A percentile compares a stretch with the other conserved stretches of the same genome.
phyloP scores from a whole-genome alignment of 2,797 vertebrate genomes.

The Pelobates cultripes region DNA sequence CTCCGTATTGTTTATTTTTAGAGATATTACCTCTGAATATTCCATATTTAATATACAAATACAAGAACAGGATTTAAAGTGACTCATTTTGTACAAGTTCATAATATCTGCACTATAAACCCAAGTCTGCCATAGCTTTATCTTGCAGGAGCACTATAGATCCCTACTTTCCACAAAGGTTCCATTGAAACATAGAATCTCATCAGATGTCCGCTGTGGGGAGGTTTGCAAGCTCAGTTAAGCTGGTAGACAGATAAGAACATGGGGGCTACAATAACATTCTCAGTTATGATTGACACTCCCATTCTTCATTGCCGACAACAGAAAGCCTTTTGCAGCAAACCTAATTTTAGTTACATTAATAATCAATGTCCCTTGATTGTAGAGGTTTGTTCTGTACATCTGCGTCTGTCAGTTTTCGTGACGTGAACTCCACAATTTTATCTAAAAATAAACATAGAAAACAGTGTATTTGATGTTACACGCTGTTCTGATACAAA shows the following conservation, averaged over 20 bases:
- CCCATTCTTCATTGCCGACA: constrained; percentile 7
- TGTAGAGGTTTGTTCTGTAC: constrained; percentile 16
- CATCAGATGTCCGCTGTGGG: constrained; percentile 2
- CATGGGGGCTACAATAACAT: constrained; percentile 12
- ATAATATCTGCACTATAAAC: too few relatives aligned
- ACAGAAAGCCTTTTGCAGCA: constrained; percentile 14
- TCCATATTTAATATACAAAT: too few relatives aligned
- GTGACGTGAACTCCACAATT: neutral
- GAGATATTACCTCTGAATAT: too few relatives aligned
- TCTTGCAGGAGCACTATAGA: too few relatives aligned
- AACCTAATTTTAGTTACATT: neutral
- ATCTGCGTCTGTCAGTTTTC: constrained; percentile 6
- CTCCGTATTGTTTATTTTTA: too few relatives aligned
- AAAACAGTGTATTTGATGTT: too few relatives aligned
- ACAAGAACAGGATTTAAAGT: too few relatives aligned
- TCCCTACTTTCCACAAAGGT: neutral
- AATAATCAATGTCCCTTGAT: neutral
- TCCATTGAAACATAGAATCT: constrained; percentile 5
- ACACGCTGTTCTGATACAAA: too few relatives aligned
- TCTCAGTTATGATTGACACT: constrained; percentile 32
- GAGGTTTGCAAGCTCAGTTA: constrained; percentile 7
- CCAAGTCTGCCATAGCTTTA: too few relatives aligned
- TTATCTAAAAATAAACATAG: neutral
- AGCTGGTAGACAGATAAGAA: constrained; percentile 10
- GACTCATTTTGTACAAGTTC: too few relatives aligned